Evolutionary conservation across 1,140 invertebrate species (phyloP), one percentile per base, ranked within the genome.

Genomic region (Chymomyza costata): DNA sequence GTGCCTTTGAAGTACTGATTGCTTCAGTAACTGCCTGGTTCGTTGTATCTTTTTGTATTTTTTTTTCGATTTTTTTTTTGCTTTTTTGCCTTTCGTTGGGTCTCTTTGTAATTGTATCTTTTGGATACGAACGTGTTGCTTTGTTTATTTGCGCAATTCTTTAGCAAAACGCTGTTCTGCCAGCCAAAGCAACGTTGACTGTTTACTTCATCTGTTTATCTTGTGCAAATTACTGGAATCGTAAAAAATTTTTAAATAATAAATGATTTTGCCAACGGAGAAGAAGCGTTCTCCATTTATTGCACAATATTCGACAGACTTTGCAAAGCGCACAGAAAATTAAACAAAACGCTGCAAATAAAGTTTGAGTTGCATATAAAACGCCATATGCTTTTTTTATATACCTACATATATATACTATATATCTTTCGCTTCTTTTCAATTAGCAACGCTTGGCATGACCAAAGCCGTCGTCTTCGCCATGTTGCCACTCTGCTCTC

Each of bases 81-180:
- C n/a, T n/a, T n/a, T n/a, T n/a, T n/a, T n/a, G n/a, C n/a, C n/a
- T n/a, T n/a, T n/a, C n/a, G n/a, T n/a, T n/a, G n/a, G n/a, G n/a
- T n/a, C n/a, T n/a, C n/a, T n/a, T 44, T 47, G 40, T 57, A 53
- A 62, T 58, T 65, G 52, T 46, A 51, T 28, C 37, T 48, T 25
- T 39, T n/a, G n/a, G n/a, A n/a, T n/a, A n/a, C n/a, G 21, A 10
- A 30, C 43, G n/a, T 32, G 7, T 53, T 41, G 25, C 38, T 37
- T 52, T 65, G 52, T 65, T 65, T 65, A 56, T 65, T 65, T 65
- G 31, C 13, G 2, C 44, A 51, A 44, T 45, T 47, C 62, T 57
- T 55, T 51, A 18, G 57, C 51, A 51, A 61, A 61, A 55, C n/a
- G 40, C 35, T 34, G 17, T 43, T 32, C 46, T 53, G 25, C 28